Percentiles rank a stretch among this genome's conserved stretches.
Evolutionary conservation across 1,140 invertebrate species (phyloP).

Genomic region (Asobara japonica): DNA sequence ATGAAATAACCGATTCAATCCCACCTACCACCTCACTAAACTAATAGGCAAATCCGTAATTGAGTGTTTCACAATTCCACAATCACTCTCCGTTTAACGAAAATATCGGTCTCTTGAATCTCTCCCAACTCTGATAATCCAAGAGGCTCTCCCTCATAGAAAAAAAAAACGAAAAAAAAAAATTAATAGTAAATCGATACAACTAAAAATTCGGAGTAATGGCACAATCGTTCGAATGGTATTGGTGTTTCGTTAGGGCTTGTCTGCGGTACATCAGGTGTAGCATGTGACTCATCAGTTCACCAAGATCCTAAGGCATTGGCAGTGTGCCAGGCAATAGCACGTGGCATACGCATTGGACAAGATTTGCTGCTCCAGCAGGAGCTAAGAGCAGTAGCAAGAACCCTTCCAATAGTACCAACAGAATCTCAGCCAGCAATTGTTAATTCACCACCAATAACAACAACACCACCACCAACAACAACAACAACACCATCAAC

Average conservation of each 20-base stretch:
- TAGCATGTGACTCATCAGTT: slow-evolving; percentile 49
- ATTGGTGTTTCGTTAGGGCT: slow-evolving; percentile 51
- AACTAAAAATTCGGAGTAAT: slow-evolving; percentile 14
- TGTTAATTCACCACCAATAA: slow-evolving; percentile 17
- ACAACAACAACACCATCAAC: slow-evolving; percentile 10
- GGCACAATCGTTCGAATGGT: slow-evolving; percentile 35
- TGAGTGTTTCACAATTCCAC: background rate
- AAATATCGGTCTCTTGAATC: background rate
- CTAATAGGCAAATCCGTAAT: background rate
- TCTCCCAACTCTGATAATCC: background rate
- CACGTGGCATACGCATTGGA: slow-evolving; percentile 28
- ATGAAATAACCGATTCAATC: too few species aligned
- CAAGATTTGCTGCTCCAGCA: slow-evolving; percentile 35
- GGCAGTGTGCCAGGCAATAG: background rate
- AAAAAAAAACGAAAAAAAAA: slow-evolving; percentile 2
- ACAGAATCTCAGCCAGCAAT: background rate
- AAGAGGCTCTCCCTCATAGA: background rate
- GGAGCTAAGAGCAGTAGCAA: slow-evolving; percentile 41
- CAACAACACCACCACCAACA: slow-evolving; percentile 4
- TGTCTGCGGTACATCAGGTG: slow-evolving; percentile 54
- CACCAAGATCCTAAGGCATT: slow-evolving; percentile 55
- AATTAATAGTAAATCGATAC: slow-evolving; percentile 16
- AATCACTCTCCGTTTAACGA: background rate
- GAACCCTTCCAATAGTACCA: slow-evolving; percentile 34
- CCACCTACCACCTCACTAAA: background rate